A percentile compares a stretch with the other conserved stretches of the same genome.
Evolutionary conservation across 1,140 invertebrate species (phyloP).

Genomic region (Cydia fagiglandana): DNA sequence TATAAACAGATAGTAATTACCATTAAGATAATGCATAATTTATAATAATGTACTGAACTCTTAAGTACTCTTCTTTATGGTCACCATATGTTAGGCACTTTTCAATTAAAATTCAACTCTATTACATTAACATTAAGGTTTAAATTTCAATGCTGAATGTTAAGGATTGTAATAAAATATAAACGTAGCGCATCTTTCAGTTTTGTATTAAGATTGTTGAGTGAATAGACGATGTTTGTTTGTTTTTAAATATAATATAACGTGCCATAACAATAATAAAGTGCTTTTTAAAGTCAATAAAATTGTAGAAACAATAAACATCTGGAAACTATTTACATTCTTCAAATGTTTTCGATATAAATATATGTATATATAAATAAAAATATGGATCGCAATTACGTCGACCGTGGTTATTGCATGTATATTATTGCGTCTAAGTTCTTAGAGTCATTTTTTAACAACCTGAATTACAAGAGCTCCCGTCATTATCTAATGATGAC

Average conservation of each 20-base stretch:
- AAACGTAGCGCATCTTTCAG: slow-evolving; percentile 9
- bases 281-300: background rate
- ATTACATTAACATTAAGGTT: background rate
- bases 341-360: too few relatives aligned
- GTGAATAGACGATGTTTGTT: background rate
- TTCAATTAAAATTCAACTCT: background rate
- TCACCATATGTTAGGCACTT: slow-evolving; percentile 43
- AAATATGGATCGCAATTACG: too few relatives aligned
- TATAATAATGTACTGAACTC: slow-evolving; percentile 45
- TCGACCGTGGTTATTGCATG: too few relatives aligned
- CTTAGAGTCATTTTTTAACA: too few relatives aligned
- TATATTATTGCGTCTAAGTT: too few relatives aligned
- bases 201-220: slow-evolving; percentile 6
- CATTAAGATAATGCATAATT: slow-evolving; percentile 52
- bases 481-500: too few relatives aligned
- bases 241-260: background rate
- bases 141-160: background rate
- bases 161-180: slow-evolving; percentile 2
- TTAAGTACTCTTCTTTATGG: slow-evolving; percentile 43
- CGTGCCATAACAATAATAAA: background rate
- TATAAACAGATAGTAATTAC: slow-evolving; percentile 42
- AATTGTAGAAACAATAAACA: too few relatives aligned
- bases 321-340: too few relatives aligned
- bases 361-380: too few relatives aligned
- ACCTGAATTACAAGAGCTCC: too few relatives aligned